Evolutionary conservation across 2,888 invertebrate species (phyloP), one percentile per base, ranked within the genome.

Genomic region (Agrilus biguttatus): DNA sequence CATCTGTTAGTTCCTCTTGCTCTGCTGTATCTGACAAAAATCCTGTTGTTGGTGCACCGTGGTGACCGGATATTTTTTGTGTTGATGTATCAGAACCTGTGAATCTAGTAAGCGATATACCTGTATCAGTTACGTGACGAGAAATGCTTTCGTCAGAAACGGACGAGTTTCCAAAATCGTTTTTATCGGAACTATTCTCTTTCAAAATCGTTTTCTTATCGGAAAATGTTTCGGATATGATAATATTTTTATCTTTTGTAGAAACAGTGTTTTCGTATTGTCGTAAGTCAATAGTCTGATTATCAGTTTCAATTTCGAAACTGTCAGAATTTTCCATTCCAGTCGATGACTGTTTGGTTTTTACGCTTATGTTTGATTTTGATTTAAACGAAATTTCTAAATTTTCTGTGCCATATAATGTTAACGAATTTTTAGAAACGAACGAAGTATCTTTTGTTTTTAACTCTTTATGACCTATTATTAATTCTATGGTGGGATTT

Each of bases 331-430:
- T 68, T 56, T 69, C 69, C 33, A 58, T 61, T 6, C 69, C 69
- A 2, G 62, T 61, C 42, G 58, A 58, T 50, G 69, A 68, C 34
- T 66, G 60, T 43, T 63, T 57, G 3, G 67, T 68, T 13, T 67
- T 68, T 8, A 72, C 67, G 33, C 70, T 71, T 47, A 73, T 71
- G 50, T 70, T 69, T 8, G 72, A 71, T 55, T 72, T 69, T 3
- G 72, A 71, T 49, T 68, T 65, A 33, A 72, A 72, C 12, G 71
- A 71, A 45, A 72, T 72, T 60, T 73, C 72, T 6, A 72, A 69
- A 55, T 72, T 71, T 48, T 66, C 65, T n/a, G 66, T 66, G 10
- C 71, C 68, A 50, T 71, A 72, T 12, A 72, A 52, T 5, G 71
- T 72, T 23, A 72, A 53, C n/a, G 68, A 61, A 53, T 71, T 72